Percentiles rank a stretch among this genome's conserved stretches.
Conservation (phyloP, 2,113 vertebrate genomes). For the Rhipidura dahli region DNA sequence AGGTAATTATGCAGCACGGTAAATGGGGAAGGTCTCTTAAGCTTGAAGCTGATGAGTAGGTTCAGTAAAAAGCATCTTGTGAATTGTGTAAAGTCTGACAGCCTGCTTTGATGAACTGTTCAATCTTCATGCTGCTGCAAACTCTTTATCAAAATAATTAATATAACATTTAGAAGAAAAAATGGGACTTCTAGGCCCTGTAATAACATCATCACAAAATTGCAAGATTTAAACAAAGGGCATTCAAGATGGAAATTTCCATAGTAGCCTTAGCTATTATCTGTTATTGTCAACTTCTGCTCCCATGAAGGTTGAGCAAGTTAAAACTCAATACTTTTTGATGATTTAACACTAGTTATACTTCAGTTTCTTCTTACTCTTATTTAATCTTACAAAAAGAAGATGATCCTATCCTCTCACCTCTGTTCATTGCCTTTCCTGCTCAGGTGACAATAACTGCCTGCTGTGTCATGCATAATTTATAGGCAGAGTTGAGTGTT, state of each 20-base stretch:
- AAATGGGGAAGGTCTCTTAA: background rate
- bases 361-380: background rate
- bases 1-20: background rate
- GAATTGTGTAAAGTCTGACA: background rate
- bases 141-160: background rate
- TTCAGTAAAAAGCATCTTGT: background rate
- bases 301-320: fast-evolving
- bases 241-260: background rate
- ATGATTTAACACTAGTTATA: background rate
- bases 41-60: background rate
- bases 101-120: background rate
- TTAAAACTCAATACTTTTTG: background rate
- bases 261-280: background rate
- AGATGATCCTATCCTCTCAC: background rate
- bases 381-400: background rate
- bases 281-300: background rate
- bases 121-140: background rate
- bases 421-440: background rate
- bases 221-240: background rate
- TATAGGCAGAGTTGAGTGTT: background rate
- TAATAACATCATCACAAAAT: background rate
- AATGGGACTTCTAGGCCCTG: fast-evolving
- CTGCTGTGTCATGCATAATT: background rate
- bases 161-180: background rate
- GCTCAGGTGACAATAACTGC: background rate